phyloP scores from a whole-genome alignment of 92 coral and sea anemone genomes.

The Actinernus sp. region DNA sequence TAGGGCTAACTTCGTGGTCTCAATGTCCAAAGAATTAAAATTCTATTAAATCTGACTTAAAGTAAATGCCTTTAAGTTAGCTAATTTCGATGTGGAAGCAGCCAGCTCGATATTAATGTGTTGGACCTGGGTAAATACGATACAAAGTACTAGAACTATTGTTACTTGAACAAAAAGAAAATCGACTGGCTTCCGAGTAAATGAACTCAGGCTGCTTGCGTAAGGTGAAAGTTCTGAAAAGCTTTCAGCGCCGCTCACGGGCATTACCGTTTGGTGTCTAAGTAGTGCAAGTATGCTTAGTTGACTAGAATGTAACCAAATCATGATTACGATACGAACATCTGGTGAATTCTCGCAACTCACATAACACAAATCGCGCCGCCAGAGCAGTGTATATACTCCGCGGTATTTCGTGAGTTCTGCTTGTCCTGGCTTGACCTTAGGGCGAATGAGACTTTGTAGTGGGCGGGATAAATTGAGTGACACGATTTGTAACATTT shows the following conservation, averaged over 20 bases:
- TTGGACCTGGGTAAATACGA: background rate
- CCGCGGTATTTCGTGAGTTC: background rate
- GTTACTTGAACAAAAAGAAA: no score
- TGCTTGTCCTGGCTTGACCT: background rate
- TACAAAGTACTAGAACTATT: no score
- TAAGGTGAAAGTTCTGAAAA: background rate
- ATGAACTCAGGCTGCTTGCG: background rate
- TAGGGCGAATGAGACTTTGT: background rate
- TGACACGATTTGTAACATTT: background rate
- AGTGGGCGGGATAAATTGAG: background rate
- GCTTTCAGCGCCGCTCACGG: constrained; percentile 1
- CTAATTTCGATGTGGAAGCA: constrained; percentile 44
- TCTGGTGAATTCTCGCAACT: constrained; percentile 82
- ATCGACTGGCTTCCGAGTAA: background rate
- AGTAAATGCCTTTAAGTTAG: constrained; percentile 58
- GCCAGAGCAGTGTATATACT: no score
- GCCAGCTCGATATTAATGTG: constrained; percentile 8
- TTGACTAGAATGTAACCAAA: constrained; percentile 49
- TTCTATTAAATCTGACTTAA: constrained; percentile 81
- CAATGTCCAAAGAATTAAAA: constrained; percentile 73
- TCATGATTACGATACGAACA: constrained; percentile 49
- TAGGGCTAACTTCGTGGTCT: constrained; percentile 18
- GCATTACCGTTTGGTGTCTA: constrained; percentile 36
- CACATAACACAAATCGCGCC: no score
- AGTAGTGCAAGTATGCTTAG: constrained; percentile 46